Conservation (phyloP, 2,797 vertebrate genomes). For the Thripadectes ignobilis region DNA sequence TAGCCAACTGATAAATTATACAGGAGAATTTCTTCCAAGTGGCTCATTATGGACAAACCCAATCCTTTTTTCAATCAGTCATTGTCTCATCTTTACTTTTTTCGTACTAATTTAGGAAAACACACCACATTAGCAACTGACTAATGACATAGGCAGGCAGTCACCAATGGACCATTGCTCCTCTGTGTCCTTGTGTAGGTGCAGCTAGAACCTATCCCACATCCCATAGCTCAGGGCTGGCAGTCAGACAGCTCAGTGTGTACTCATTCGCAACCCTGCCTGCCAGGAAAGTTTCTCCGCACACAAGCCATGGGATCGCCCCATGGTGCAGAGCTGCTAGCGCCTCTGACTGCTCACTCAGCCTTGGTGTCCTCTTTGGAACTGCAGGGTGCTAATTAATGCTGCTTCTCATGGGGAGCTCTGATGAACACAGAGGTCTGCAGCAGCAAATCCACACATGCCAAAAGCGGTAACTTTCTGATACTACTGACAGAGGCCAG, state of each 20-base stretch:
- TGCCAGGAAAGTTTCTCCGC: neutral
- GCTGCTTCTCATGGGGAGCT: neutral
- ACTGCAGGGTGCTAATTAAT: neutral
- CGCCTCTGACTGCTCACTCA: neutral
- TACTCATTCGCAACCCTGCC: neutral
- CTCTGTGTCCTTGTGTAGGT: neutral
- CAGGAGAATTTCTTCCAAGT: constrained; percentile 28
- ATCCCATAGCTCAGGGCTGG: neutral
- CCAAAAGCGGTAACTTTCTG: neutral
- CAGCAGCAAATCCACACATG: neutral
- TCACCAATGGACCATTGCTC: fast-evolving
- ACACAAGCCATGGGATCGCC: fast-evolving
- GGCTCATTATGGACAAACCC: neutral
- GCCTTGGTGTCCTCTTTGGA: neutral
- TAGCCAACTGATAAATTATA: constrained; percentile 52
- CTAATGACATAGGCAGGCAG: neutral
- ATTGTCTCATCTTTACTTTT: constrained; percentile 16
- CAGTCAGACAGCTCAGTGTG: neutral
- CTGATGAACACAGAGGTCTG: neutral
- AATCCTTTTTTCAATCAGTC: constrained; percentile 23
- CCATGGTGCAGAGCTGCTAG: too few species aligned
- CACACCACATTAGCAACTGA: neutral
- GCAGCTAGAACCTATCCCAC: neutral
- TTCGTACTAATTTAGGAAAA: neutral
- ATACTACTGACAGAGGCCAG: neutral